Evolutionary conservation across 2,113 vertebrate species (phyloP), one percentile per base, ranked within the genome.

Genomic region (Mustela lutreola): DNA sequence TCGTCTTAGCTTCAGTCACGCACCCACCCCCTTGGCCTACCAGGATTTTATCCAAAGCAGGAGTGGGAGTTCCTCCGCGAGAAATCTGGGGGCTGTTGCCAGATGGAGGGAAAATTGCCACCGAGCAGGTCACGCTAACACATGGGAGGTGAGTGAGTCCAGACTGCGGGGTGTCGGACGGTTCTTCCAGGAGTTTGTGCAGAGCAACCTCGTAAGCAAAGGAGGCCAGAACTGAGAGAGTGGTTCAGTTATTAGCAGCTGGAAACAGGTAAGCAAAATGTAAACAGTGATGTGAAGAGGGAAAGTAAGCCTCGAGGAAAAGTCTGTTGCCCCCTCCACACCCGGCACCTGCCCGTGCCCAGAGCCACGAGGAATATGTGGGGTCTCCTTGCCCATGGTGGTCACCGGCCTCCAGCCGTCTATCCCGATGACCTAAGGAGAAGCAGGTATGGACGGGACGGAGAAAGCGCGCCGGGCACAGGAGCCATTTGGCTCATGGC

Each of bases 121-220:
- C 85, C 26, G 45, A 97, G 48, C 75, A 94, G 79, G 39, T 39
- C 39, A 45, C 85, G 75, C 91, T 65, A 90, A 85, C 91, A 96
- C 89, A 84, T 93, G 58, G 89, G 45, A 33, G 5, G 42, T 50
- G 33, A 89, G 65, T 62, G 53, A 91, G 65, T 60, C 42, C 76
- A 76, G 80, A 45, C 16, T 16, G 58, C 2, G 22, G 78, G 45
- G 16, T 21, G 80, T 84, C 33, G 33, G 83, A 16, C 28, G 7
- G n/a, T 87, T 58, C 81, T 62, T 70, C 80, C 50, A 58, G 89
- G 65, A 7, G 81, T 80, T 95, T 85, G 50, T 92, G 60, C 91
- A 91, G 60, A 78, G 50, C 71, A 62, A 11, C 53, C 4, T 12
- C 50, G 70, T 85, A 84, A 87, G 33, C 31, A 42, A 87, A 79